Conservation (phyloP, 2,888 invertebrate species). For the Drosophila paracracens region DNA sequence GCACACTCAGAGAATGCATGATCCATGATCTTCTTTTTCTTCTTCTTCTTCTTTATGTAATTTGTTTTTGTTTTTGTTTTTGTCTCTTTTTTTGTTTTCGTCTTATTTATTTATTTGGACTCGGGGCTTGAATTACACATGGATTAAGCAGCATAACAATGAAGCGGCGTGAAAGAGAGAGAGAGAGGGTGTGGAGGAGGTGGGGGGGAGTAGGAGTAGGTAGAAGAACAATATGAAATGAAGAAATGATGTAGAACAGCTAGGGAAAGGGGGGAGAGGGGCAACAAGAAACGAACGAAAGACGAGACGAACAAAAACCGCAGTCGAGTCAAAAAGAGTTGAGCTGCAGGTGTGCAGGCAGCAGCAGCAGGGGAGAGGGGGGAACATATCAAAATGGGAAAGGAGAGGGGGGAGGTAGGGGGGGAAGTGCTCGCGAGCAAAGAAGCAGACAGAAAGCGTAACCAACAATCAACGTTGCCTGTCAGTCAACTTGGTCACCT, state of each 20-base stretch:
- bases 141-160: slow-evolving; percentile 43
- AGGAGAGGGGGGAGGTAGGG: fast-evolving
- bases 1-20: slow-evolving; percentile 43
- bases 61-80: slow-evolving; percentile 1
- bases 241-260: slow-evolving; percentile 65
- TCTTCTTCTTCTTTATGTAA: background rate
- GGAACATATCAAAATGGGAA: background rate
- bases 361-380: background rate
- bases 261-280: background rate
- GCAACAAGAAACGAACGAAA: slow-evolving; percentile 4
- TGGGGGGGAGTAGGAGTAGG: slow-evolving; percentile 27
- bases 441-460: slow-evolving; percentile 9
- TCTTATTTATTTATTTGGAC: slow-evolving; percentile 10
- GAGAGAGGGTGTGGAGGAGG: no score
- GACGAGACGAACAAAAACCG: slow-evolving; percentile 24
- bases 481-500: slow-evolving; percentile 58
- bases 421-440: background rate
- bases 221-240: slow-evolving; percentile 59
- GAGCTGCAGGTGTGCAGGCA: slow-evolving; percentile 36
- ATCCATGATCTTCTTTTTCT: slow-evolving; percentile 35
- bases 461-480: slow-evolving; percentile 35
- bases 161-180: background rate
- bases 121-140: slow-evolving; percentile 57
- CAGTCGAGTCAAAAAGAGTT: slow-evolving; percentile 46
- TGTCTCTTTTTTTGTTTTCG: background rate